phyloP scores from a whole-genome alignment of 1,140 invertebrate genomes.

The Drosophila fuyamai region DNA sequence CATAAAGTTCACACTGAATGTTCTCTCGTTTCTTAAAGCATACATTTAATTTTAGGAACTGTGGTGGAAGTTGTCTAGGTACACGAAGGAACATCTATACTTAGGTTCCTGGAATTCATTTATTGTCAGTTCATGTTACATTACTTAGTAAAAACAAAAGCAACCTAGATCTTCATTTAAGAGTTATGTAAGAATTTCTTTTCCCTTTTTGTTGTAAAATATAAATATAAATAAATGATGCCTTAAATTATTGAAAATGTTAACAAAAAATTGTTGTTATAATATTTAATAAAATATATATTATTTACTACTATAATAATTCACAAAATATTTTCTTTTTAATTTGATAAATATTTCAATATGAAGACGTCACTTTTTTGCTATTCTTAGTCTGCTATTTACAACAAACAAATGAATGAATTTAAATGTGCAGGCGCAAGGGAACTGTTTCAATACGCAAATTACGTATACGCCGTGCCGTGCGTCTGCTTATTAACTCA shows the following conservation, averaged over 20 bases:
- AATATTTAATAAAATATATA: too few species aligned
- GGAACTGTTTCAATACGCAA: constrained; percentile 49
- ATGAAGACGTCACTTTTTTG: constrained; percentile 24
- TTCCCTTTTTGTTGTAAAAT: too few species aligned
- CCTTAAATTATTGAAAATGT: background rate
- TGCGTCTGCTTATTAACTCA: constrained; percentile 59
- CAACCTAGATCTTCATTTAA: too few species aligned
- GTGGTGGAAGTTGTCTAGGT: constrained; percentile 4
- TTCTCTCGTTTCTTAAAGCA: background rate
- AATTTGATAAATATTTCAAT: background rate
- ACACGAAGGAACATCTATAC: background rate
- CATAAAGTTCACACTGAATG: constrained; percentile 20
- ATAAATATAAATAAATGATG: too few species aligned
- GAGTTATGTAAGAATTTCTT: too few species aligned
- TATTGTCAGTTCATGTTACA: background rate
- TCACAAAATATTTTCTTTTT: too few species aligned
- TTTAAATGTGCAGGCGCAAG: constrained; percentile 26
- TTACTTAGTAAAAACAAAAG: background rate
- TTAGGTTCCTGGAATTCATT: too few species aligned
- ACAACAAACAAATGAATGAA: constrained; percentile 57
- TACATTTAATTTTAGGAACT: background rate
- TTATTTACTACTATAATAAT: too few species aligned
- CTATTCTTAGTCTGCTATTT: constrained; percentile 32
- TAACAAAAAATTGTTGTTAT: background rate
- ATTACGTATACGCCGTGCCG: constrained; percentile 69